Evolutionary conservation across 2,113 vertebrate species (phyloP).

Genomic region (Dendropsophus ebraccatus): DNA sequence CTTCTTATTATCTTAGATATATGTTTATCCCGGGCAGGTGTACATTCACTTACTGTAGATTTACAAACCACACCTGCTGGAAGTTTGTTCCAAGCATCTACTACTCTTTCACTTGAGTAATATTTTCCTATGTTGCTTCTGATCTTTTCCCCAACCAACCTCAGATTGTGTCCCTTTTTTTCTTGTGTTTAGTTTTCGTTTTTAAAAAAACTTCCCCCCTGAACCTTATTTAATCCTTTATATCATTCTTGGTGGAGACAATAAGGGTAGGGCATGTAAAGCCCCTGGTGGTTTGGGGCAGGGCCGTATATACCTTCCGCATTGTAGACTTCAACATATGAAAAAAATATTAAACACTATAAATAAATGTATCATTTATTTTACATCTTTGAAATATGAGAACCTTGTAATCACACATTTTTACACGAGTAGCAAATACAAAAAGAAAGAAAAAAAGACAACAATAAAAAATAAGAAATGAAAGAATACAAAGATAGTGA

Average conservation of each 20-base stretch:
- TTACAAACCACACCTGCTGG: too few species aligned
- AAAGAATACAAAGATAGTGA: conserved; percentile 38
- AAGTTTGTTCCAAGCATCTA: too few species aligned
- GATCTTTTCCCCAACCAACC: too few species aligned
- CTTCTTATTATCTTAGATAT: too few species aligned
- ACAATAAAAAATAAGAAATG: conserved; percentile 23
- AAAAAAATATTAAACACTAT: conserved; percentile 27
- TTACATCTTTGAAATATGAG: conserved; percentile 42
- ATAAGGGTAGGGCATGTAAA: not conserved
- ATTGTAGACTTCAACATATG: not conserved
- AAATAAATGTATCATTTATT: conserved; percentile 49
- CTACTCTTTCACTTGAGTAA: too few species aligned
- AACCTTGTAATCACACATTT: conserved; percentile 22
- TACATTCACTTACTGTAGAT: too few species aligned
- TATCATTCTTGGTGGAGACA: not conserved
- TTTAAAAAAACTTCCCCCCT: too few species aligned
- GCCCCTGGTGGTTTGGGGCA: not conserved
- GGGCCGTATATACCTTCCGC: not conserved
- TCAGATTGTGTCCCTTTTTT: too few species aligned
- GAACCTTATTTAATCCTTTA: too few species aligned
- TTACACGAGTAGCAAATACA: conserved; percentile 38
- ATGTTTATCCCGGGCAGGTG: too few species aligned
- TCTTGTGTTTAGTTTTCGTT: too few species aligned
- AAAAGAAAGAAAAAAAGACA: conserved; percentile 46
- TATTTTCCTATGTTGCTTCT: too few species aligned